Conservation (phyloP, 1,140 invertebrate genomes). For the Maniola jurtina region DNA sequence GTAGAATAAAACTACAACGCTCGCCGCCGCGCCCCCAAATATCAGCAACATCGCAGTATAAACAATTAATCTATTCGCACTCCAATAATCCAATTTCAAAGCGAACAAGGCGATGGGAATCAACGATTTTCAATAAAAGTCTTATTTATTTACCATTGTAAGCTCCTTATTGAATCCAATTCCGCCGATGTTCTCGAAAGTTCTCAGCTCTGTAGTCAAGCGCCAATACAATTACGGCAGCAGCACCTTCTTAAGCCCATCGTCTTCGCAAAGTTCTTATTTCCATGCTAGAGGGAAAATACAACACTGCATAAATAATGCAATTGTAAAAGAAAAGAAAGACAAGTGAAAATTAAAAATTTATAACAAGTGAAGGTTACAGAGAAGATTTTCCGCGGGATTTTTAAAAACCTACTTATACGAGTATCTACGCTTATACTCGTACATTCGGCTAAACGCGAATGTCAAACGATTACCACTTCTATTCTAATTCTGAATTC, state of each 20-base stretch:
- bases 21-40: no score
- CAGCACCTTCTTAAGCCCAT: constrained; percentile 6
- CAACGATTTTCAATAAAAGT: constrained; percentile 16
- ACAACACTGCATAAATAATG: not conserved
- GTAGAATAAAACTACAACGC: no score
- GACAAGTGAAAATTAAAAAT: no score
- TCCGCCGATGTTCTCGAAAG: not conserved
- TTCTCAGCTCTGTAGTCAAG: constrained; percentile 12
- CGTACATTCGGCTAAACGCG: no score
- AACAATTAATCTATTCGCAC: not conserved
- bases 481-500: no score
- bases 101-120: not conserved
- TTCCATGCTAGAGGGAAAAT: constrained; percentile 8
- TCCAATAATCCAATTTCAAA: constrained; percentile 2
- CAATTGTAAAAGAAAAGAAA: no score
- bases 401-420: no score
- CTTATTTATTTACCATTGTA: constrained; percentile 15
- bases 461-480: no score
- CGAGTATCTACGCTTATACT: no score
- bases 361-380: no score
- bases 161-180: constrained; percentile 18
- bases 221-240: constrained; percentile 21
- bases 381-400: no score
- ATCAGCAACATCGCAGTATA: not conserved
- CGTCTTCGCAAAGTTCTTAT: constrained; percentile 9